Conservation (phyloP, 2,113 vertebrate species). For the Corythornis vintsioides region DNA sequence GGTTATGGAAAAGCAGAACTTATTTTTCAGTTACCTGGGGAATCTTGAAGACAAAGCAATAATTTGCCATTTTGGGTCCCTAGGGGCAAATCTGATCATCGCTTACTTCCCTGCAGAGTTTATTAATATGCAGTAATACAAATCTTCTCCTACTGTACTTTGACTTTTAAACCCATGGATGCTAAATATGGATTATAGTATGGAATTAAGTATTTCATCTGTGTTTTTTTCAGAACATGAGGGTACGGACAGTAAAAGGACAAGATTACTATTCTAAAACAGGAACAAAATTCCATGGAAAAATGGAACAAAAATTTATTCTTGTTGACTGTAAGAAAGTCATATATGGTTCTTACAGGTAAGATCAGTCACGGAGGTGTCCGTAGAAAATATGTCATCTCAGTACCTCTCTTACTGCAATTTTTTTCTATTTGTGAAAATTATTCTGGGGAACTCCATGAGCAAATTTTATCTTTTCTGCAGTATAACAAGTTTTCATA, state of each 20-base stretch:
- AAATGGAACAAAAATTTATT: slow-evolving; percentile 93
- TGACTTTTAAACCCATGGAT: background rate
- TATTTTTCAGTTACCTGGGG: background rate
- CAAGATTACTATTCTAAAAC: slow-evolving; percentile 92
- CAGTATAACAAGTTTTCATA: background rate
- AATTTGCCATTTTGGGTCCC: background rate
- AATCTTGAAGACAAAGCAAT: background rate
- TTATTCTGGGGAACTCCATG: background rate
- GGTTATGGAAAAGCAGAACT: background rate
- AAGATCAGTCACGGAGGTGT: slow-evolving; percentile 37
- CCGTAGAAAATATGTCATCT: background rate
- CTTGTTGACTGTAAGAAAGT: slow-evolving; percentile 92
- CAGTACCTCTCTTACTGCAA: background rate
- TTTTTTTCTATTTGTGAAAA: background rate
- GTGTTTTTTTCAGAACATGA: slow-evolving; percentile 86
- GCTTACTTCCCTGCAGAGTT: background rate
- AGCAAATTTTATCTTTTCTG: background rate
- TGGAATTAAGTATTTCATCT: background rate
- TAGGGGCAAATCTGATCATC: background rate
- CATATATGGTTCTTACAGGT: slow-evolving; percentile 97
- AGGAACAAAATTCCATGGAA: slow-evolving; percentile 92
- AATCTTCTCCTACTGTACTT: background rate
- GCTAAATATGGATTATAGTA: background rate
- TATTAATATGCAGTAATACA: background rate
- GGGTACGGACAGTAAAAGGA: slow-evolving; percentile 91